Base-by-base conservation (phyloP, 2,888 invertebrate genomes). In the Agrotis segetum region DNA sequence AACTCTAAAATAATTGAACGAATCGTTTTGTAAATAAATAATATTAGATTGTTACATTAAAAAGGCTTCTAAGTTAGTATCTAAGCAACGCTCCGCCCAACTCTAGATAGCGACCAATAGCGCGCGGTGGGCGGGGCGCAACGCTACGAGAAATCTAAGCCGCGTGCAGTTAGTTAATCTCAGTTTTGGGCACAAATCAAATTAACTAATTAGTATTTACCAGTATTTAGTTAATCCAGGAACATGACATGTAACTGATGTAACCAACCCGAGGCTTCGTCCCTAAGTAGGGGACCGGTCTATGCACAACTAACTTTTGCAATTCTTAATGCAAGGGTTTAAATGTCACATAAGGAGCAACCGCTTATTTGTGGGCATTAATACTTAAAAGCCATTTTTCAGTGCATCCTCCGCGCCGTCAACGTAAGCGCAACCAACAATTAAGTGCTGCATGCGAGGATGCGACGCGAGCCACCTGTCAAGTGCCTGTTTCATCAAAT, bases 391-490 rank as follows among this genome's bases (percentile, higher is more conserved):
- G 89, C 86, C 86, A 95, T 94, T 94, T 95, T 95, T 95, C 95
- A 95, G 94, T 85, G 88, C 88, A 88, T 90, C 91, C 88, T 92
- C 90, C 87, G 85, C 87, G 86, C 89, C 89, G 88, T 88, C 89
- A 89, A 90, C 88, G 89, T 90, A 89, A 91, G 88, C 88, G 90
- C 89, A 94, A 92, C 92, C 91, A 88, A 92, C 92, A 94, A 96
- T 95, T 95, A 95, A 90, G 89, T 88, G 87, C 89, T 93, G 90
- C 87, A 91, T 87, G 91, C 89, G 89, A 90, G 89, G 92, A 92
- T 91, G 90, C 90, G 92, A 91, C 93, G 93, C 94, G 91, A 91
- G 93, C 94, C 96, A 96, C 96, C 96, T 96, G 95, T 95, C 96
- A 94, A 92, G 92, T 90, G 90, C 92, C 89, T 90, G 93, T 94